Percentiles rank a stretch among this genome's conserved stretches.
phyloP scores from a whole-genome alignment of 2,113 vertebrate species.

The Hippocampus mohnikei region DNA sequence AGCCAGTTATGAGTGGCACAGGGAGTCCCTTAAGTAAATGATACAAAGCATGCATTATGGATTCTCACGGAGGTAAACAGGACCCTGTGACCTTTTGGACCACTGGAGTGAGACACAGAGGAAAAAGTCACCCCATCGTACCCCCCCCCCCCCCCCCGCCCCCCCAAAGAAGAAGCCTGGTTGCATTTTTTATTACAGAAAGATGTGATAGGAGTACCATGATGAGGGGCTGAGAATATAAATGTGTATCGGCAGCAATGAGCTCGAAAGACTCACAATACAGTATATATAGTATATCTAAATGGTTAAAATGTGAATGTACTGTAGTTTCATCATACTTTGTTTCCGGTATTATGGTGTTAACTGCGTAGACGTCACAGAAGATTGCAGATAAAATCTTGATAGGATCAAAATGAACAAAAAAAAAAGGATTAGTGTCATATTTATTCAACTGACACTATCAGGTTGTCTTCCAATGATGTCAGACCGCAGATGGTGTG shows the following conservation, averaged over 20 bases:
- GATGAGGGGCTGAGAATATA: conserved; percentile 2
- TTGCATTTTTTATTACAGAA: conserved; percentile 10
- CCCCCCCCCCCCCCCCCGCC: background rate
- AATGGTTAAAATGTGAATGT: background rate
- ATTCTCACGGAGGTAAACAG: conserved; percentile 61
- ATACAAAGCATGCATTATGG: conserved; percentile 61
- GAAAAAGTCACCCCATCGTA: conserved; percentile 11
- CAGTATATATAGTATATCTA: no score
- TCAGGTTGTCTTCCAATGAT: background rate
- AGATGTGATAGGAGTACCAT: conserved; percentile 5
- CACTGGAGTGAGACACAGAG: conserved; percentile 23
- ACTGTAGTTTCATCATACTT: background rate
- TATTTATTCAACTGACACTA: conserved; percentile 19
- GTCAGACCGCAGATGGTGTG: conserved; percentile 14
- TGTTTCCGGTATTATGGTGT: background rate
- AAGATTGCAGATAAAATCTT: conserved; percentile 15
- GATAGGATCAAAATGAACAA: background rate
- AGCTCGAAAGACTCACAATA: no score
- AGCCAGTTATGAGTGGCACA: conserved; percentile 33
- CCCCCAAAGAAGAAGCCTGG: conserved; percentile 1
- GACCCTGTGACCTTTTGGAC: conserved; percentile 57
- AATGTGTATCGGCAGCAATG: background rate
- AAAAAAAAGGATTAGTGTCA: conserved; percentile 30
- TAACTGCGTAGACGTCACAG: background rate
- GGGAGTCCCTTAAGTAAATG: conserved; percentile 62